Conservation (phyloP, 2,888 invertebrate genomes). For the Caradrina kadenii region DNA sequence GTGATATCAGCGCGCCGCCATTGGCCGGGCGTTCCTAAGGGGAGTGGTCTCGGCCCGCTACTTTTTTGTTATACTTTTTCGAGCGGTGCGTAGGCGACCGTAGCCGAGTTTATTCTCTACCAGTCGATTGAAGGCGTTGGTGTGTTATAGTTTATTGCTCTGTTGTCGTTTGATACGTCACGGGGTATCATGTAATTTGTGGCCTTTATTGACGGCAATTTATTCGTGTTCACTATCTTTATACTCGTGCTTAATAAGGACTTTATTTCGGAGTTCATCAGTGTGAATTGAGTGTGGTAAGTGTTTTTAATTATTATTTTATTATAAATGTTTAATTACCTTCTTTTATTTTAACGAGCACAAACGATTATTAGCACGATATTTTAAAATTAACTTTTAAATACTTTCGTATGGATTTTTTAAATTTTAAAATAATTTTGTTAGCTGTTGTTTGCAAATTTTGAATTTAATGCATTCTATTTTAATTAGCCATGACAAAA, state of each 20-base stretch:
- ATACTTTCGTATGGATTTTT: neutral
- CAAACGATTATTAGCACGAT: constrained; percentile 11
- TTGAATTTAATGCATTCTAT: neutral
- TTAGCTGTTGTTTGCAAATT: neutral
- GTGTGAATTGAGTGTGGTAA: constrained; percentile 74
- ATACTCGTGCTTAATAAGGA: constrained; percentile 81
- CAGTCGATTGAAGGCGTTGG: constrained; percentile 89
- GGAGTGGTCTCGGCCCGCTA: constrained; percentile 85
- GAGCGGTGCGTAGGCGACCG: constrained; percentile 85
- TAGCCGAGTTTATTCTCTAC: constrained; percentile 85
- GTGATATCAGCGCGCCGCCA: constrained; percentile 77
- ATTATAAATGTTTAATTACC: constrained; percentile 33
- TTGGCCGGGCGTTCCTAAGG: constrained; percentile 84
- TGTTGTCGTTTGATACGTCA: constrained; percentile 80
- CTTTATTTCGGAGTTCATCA: constrained; percentile 76
- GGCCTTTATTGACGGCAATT: constrained; percentile 77
- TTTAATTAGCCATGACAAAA: constrained; percentile 14
- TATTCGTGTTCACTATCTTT: constrained; percentile 78
- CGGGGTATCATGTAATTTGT: constrained; percentile 85
- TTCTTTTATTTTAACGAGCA: constrained; percentile 24
- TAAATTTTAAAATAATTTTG: neutral
- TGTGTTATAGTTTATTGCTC: constrained; percentile 89
- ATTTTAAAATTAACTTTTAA: constrained; percentile 19
- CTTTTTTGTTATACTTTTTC: constrained; percentile 86
- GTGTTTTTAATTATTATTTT: constrained; percentile 65